Conservation (phyloP, 2,888 invertebrate genomes). For the Hecatera dysodea region DNA sequence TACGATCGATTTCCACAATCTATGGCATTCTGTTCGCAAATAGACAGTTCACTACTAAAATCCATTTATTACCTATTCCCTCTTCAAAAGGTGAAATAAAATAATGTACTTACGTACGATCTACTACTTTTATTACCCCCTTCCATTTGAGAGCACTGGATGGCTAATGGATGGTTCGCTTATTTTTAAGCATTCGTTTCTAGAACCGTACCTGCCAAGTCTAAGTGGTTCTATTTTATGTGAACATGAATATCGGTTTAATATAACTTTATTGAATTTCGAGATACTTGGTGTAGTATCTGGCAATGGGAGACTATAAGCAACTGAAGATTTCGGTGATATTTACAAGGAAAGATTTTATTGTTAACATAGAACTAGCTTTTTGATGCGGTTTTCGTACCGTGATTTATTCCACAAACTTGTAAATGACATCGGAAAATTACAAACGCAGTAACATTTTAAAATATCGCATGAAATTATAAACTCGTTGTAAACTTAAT, state of each 20-base stretch:
- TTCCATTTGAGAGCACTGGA: constrained; percentile 43
- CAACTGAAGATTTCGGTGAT: too few relatives aligned
- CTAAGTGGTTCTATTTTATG: constrained; percentile 32
- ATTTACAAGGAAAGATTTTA: too few relatives aligned
- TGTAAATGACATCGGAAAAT: too few relatives aligned
- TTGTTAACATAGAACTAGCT: too few relatives aligned
- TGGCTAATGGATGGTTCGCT: constrained; percentile 14
- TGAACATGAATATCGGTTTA: constrained; percentile 18
- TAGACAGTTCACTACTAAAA: constrained; percentile 19
- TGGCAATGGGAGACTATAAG: background rate
- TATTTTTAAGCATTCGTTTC: constrained; percentile 37
- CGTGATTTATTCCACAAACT: too few relatives aligned
- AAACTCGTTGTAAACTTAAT: too few relatives aligned
- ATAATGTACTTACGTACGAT: constrained; percentile 37
- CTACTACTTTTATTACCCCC: constrained; percentile 49
- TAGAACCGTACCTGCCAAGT: constrained; percentile 15
- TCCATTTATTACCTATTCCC: constrained; percentile 23
- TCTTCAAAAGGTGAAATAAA: constrained; percentile 43
- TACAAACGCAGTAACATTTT: too few relatives aligned
- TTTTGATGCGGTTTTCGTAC: too few relatives aligned
- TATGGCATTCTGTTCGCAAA: background rate
- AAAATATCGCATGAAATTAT: too few relatives aligned
- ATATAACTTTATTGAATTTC: constrained; percentile 28
- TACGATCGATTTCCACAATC: background rate
- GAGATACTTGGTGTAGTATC: background rate